Conservation (phyloP, 2,797 vertebrate genomes). For the Sebastes trivittatus region DNA sequence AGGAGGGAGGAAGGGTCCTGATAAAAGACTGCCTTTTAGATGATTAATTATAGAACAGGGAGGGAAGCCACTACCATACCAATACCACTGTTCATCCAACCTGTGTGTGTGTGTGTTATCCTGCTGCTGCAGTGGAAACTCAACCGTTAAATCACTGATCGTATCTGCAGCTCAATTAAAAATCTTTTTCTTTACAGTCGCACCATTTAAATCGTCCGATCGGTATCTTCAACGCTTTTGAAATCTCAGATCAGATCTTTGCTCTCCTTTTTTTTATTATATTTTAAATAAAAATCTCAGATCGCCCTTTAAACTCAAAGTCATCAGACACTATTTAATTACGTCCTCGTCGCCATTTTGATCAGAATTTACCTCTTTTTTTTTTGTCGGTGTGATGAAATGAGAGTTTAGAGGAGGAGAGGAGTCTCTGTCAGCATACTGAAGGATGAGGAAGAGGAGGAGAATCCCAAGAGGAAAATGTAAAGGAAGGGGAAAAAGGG, state of each 20-base stretch:
- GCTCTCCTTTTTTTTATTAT: too few relatives aligned
- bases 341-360: background rate
- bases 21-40: conserved; percentile 65
- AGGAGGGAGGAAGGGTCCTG: conserved; percentile 50
- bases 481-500: background rate
- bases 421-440: background rate
- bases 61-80: conserved; percentile 71
- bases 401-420: background rate
- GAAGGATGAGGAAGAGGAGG: background rate
- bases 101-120: conserved; percentile 16
- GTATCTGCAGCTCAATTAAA: conserved; percentile 62
- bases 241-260: conserved; percentile 18
- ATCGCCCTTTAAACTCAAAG: conserved; percentile 1
- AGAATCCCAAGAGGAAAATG: background rate
- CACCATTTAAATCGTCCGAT: conserved; percentile 8
- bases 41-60: conserved; percentile 61
- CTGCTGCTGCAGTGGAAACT: conserved; percentile 49
- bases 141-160: conserved; percentile 49
- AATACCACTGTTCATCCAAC: conserved; percentile 47
- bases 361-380: background rate
- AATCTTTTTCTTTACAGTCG: conserved; percentile 16
- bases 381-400: background rate
- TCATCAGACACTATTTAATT: background rate
- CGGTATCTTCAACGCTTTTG: background rate
- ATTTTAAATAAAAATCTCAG: background rate